A percentile compares a stretch with the other conserved stretches of the same genome.
Conservation (phyloP, 2,888 invertebrate species). For the Bhutanitis thaidina region DNA sequence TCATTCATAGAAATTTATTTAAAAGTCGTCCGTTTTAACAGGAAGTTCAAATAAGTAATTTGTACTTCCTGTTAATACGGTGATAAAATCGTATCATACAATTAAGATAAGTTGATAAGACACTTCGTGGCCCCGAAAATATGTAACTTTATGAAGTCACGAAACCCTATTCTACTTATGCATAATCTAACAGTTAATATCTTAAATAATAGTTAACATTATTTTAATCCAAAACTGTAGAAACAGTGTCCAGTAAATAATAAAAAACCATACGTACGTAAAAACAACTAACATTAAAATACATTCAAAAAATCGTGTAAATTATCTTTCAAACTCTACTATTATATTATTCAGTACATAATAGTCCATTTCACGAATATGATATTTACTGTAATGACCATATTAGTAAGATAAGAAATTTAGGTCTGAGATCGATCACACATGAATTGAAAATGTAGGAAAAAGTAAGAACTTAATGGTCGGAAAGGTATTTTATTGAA, state of each 20-base stretch:
- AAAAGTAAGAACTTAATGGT: not conserved
- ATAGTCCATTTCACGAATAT: constrained; percentile 18
- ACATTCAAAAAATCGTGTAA: constrained; percentile 8
- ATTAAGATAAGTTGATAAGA: constrained; percentile 1
- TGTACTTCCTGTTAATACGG: not conserved
- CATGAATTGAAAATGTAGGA: not conserved
- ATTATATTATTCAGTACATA: constrained; percentile 19
- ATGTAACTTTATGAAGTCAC: too few species aligned
- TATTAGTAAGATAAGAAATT: not conserved
- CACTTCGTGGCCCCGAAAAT: too few species aligned
- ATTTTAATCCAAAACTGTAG: not conserved
- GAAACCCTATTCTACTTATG: too few species aligned
- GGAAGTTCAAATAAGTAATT: too few species aligned
- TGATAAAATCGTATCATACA: constrained; percentile 13
- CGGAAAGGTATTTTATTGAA: not conserved
- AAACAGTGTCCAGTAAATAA: not conserved
- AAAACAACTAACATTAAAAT: not conserved
- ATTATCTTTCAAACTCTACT: constrained; percentile 17
- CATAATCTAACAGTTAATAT: too few species aligned
- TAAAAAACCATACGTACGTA: constrained; percentile 1
- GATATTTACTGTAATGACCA: constrained; percentile 2
- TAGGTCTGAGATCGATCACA: not conserved
- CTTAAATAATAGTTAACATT: too few species aligned
- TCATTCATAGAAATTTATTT: too few species aligned
- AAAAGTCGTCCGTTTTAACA: too few species aligned